Evolutionary conservation across 2,797 vertebrate species (phyloP), one percentile per base, ranked within the genome.

Genomic region (Chiroxiphia lanceolata): DNA sequence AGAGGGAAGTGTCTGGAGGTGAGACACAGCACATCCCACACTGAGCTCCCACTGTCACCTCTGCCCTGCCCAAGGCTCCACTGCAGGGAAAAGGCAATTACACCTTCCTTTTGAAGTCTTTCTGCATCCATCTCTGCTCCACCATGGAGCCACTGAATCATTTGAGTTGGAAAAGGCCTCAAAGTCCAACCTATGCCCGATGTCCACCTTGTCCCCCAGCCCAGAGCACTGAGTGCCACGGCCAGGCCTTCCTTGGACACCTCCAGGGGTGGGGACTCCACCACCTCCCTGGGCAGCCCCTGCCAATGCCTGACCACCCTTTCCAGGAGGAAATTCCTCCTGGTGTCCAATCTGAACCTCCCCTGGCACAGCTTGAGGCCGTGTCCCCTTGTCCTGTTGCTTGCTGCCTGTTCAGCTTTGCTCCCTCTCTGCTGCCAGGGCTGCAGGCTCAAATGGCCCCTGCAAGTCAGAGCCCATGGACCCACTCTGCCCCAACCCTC

Each of bases 401-500:
- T 57, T 23, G 34, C n/a, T 13, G 33, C n/a, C 6, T 38, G 10
- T 22, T 60, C 40, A 69, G 1, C n/a, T 61, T 40, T 8, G 29
- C 5, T 18, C 23, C 29, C 27, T n/a, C n/a, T 7, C 26, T 34
- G n/a, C 65, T 47, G 29, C 21, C 25, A 36, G 34, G 31, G 31
- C 60, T 67, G 53, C 29, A 51, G 53, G 26, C 53, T 78, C 51
- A 47, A 36, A 72, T 40, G 67, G 21, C 23, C 26, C 23, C 23
- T 25, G 13, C 38, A 71, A 42, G 33, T 5, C 13, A 44, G 56
- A 86, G 34, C 45, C 31, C n/a, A 22, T 1, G 0, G 19, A 16
- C 1, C 5, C 2, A 10, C 31, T 23, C 27, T 47, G 53, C 19
- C 2, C 0, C 6, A 36, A 33, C 19, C 54, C 68, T 40, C 0